phyloP scores from a whole-genome alignment of 2,888 invertebrate genomes.

The Toxonevra muliebris region DNA sequence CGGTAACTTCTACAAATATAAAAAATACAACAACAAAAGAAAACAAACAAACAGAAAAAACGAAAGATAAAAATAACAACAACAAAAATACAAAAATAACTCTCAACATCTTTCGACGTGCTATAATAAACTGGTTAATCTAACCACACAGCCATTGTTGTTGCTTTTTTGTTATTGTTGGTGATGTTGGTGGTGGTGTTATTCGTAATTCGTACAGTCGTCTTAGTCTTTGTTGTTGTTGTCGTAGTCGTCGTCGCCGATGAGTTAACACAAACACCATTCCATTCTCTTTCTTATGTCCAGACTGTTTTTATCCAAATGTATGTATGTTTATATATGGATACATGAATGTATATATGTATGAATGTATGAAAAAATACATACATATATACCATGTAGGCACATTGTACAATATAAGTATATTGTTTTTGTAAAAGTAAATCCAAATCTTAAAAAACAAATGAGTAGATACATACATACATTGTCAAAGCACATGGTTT shows the following conservation, averaged over 20 bases:
- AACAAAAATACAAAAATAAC: too few species aligned
- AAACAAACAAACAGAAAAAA: too few species aligned
- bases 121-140: too few species aligned
- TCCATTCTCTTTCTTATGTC: too few species aligned
- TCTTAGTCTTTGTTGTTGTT: background rate
- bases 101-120: too few species aligned
- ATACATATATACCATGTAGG: too few species aligned
- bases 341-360: slow-evolving; percentile 1
- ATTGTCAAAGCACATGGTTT: background rate
- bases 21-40: too few species aligned
- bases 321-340: background rate
- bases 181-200: background rate
- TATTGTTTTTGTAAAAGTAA: background rate
- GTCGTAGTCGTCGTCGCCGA: background rate
- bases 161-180: slow-evolving; percentile 4
- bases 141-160: too few species aligned
- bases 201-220: background rate
- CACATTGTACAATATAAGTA: background rate
- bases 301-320: background rate
- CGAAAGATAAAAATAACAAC: too few species aligned
- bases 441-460: background rate
- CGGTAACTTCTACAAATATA: too few species aligned
- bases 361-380: background rate
- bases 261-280: slow-evolving; percentile 1
- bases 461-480: too few species aligned